Evolutionary conservation across 2,888 invertebrate genomes (phyloP), one percentile per base, ranked within the genome.

Genomic region (Zaprionus lineosus): DNA sequence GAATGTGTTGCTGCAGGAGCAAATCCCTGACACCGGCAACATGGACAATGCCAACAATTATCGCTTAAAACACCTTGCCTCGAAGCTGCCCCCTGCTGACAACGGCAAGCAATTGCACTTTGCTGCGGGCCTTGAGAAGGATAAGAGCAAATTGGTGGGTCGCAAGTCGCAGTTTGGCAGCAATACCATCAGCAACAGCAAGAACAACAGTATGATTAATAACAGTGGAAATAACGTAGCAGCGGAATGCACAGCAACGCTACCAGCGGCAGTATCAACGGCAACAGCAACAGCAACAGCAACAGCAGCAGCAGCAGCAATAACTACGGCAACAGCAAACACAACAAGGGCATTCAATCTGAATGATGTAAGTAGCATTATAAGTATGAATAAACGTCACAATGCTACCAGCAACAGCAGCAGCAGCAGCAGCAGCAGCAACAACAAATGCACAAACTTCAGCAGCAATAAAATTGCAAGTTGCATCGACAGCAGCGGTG

Each of bases 351-450:
- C 82, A 66, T 81, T 84, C 60, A 79, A 79, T 76, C 63, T 79
- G 56, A 79, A 79, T 79, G 84, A 84, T 79, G 78, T 81, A 79
- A 79, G 79, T 84, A 84, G 79, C 78, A 66, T 57, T 63, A 66
- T 43, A 60, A 61, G 19, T 63, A 41, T 57, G 74, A 74, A 77
- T 66, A 72, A 74, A 82, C 57, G 70, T 52, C 61, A 78, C 33
- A 66, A 66, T 78, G 72, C 77, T 65, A 78, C 69, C 64, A 69
- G 68, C 76, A 83, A 12, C 55, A 67, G 48, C 66, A 60, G 11
- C 59, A 57, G 28, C 56, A 47, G 15, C 43, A 33, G 6, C 48
- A 63, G n/a, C 34, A 47, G 2, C 46, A 57, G 15, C 40, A 52
- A 8, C 51, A 59, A 16, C 60, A 62, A 3, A 24, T 43, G 3